Evolutionary conservation across 2,113 vertebrate species (phyloP), one percentile per base, ranked within the genome.

Genomic region (Albula goreensis): DNA sequence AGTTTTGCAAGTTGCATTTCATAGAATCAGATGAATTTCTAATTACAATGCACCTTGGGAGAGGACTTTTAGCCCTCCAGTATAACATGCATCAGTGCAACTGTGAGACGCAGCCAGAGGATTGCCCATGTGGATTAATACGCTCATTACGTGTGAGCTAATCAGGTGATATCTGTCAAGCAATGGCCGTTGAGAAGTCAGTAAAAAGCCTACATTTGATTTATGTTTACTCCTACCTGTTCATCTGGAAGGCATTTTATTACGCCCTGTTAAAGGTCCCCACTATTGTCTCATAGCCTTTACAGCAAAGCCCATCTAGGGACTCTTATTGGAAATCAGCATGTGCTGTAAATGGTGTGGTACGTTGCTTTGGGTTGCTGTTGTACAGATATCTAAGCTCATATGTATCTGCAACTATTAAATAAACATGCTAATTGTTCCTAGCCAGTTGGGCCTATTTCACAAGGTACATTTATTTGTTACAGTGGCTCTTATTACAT

Each of bases 391-490:
- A 41, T 41, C 31, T 41, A 41, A 41, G 31, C 31, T 41, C 31
- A 41, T 41, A 41, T 41, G 31, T 41, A 41, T 41, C 31, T 41
- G 31, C 31, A 74, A 31, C 70, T 74, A n/a, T 31, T n/a, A 9
- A 10, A 70, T 41, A 41, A 25, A 9, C n/a, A 9, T 74, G n/a
- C 70, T 9, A 74, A 74, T n/a, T 52, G 22, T 22, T 19, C 49
- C 63, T 5, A 3, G 66, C 50, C 66, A 8, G 10, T 41, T 74
- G 63, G 6, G n/a, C 63, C 22, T 41, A 17, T 84, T 50, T 50
- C 50, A 63, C 63, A 60, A 77, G 83, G 74, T 84, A 70, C 13
- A 17, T 50, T 51, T 25, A 7, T 85, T 85, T 52, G 78, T 41
- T 13, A 10, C 8, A 80, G 4, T 12, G 12, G 41, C 78, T 49